Conservation (phyloP, 2,113 vertebrate species). For the Emberiza fucata region DNA sequence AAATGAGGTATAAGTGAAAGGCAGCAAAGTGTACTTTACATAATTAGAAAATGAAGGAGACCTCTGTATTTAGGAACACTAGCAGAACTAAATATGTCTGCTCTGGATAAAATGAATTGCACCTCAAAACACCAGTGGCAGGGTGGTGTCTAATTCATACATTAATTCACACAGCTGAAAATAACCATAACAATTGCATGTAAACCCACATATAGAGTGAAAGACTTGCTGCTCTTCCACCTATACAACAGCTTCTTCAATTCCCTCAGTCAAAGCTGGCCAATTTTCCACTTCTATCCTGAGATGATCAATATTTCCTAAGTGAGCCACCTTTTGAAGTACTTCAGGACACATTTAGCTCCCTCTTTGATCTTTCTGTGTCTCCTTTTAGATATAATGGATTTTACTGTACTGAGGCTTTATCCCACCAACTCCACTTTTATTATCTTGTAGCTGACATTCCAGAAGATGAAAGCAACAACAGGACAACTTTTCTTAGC, state of each 20-base stretch:
- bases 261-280: constrained; percentile 5
- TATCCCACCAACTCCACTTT: neutral
- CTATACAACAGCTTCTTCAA: neutral
- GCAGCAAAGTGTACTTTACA: neutral
- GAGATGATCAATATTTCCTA: constrained; percentile 15
- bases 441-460: neutral
- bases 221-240: neutral
- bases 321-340: constrained; percentile 35
- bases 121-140: neutral
- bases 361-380: constrained; percentile 27
- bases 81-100: neutral
- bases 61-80: neutral
- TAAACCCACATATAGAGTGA: neutral
- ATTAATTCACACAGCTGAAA: neutral
- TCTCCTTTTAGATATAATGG: constrained; percentile 48
- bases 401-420: constrained; percentile 12
- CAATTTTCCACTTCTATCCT: constrained; percentile 39
- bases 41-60: neutral
- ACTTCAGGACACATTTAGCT: constrained; percentile 26
- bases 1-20: neutral
- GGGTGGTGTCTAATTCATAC: neutral
- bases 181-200: neutral
- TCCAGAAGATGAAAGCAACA: constrained; percentile 16
- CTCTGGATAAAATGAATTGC: neutral
- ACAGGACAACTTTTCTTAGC: neutral